Base-by-base conservation (phyloP, 2,888 invertebrate species). In the Mythimna impura region DNA sequence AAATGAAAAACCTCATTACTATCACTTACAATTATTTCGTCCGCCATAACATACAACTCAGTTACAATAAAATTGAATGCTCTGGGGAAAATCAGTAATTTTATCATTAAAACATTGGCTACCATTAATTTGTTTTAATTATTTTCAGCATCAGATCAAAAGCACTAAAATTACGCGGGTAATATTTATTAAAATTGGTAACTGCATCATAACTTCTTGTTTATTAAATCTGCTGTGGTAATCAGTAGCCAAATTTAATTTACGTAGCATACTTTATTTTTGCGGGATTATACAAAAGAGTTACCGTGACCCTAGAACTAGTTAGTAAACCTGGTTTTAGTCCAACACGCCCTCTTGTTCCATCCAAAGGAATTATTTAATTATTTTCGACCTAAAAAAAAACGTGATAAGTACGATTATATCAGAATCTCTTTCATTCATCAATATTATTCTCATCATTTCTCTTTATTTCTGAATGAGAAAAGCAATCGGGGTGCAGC, bases 101-200 rank as follows among this genome's bases (percentile, higher is more conserved):
- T 57, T 43, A 47, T 60, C 47, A 40, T 54, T 64, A 36, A 34
- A 9, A 80, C 22, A 54, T 47, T 47, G 57, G 47, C 36, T 30
- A 7, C 12, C 40, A 64, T 64, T 54, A 60, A 75, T 43, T 79
- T 25, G 47, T 80, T 74, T 76, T 55, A 64, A 76, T 76, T 75
- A 75, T 60, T 75, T 74, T 40, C 54, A 60, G 30, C 30, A 40
- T 80, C 75, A 25, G 54, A 73, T 73, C 57, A 73, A 30, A 73
- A 14, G 47, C n/a, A 54, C 30, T 73, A 30, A 73, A 14, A 22
- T 52, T 54, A 58, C 63, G 20, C 8, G n/a, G 6, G 8, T 22
- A 2, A 8, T 80, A 64, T 64, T 80, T 54, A 73, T 80, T 76
- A 47, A 73, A 80, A 60, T 64, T 76, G 57, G 14, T 30, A 20